Conservation (phyloP, 2,113 vertebrate species). For the Bos taurus region ARS-UCD2.0 NC_037345.1:43109501-43110000, state of each 20-base stretch:
- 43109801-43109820: accelerated
- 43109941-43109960: neutral
- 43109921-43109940: neutral
- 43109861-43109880: neutral
- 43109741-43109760: neutral
- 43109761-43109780: too few species aligned
- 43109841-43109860: accelerated
- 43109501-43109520: too few species aligned
- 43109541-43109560: neutral
- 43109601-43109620: conserved; percentile 29
- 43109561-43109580: neutral
- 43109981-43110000: neutral
- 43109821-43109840: too few species aligned
- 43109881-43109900: neutral
- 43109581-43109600: neutral
- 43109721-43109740: neutral
- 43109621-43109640: conserved; percentile 30
- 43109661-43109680: conserved; percentile 27
- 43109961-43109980: neutral
- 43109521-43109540: too few species aligned
- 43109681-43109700: neutral
- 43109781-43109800: neutral
- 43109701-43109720: neutral
- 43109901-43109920: neutral
- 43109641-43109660: neutral